Conservation (phyloP, 2,888 invertebrate genomes). For the Corythucha ciliata region DNA sequence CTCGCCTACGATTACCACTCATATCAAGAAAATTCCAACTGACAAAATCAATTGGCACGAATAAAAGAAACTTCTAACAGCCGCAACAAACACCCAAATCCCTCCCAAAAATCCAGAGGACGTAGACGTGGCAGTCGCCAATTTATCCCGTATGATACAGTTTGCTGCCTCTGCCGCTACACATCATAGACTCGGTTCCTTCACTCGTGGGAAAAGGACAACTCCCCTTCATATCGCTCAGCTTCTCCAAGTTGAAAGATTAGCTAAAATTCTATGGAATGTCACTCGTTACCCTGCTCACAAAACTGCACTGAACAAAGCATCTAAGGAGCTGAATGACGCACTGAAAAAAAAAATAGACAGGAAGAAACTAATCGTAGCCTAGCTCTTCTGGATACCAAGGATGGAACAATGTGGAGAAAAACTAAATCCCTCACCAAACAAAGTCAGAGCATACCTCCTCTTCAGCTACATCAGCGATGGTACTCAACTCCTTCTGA, state of each 20-base stretch:
- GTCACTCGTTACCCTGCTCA: not conserved
- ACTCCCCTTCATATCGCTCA: not conserved
- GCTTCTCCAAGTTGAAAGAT: constrained; percentile 7
- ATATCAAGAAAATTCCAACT: not conserved
- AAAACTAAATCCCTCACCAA: constrained; percentile 6
- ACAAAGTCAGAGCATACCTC: constrained; percentile 1
- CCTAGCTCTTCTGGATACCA: constrained; percentile 3
- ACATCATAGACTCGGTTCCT: too few species aligned
- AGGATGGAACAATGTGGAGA: constrained; percentile 2
- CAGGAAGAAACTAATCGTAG: not conserved
- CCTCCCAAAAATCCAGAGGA: constrained; percentile 5
- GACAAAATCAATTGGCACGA: constrained; percentile 7
- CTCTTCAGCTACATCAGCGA: not conserved
- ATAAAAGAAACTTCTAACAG: constrained; percentile 7
- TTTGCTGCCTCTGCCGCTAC: constrained; percentile 14
- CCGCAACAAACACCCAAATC: constrained; percentile 2
- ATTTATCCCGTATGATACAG: constrained; percentile 8
- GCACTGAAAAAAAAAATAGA: too few species aligned
- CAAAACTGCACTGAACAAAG: constrained; percentile 9
- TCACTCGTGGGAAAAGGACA: not conserved
- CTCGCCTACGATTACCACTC: not conserved
- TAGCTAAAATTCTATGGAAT: not conserved
- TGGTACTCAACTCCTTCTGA: constrained; percentile 10
- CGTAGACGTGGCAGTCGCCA: constrained; percentile 3
- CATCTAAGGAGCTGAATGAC: constrained; percentile 1